Conservation (phyloP, 1,140 invertebrate genomes). For the Drosophila sproati region DNA sequence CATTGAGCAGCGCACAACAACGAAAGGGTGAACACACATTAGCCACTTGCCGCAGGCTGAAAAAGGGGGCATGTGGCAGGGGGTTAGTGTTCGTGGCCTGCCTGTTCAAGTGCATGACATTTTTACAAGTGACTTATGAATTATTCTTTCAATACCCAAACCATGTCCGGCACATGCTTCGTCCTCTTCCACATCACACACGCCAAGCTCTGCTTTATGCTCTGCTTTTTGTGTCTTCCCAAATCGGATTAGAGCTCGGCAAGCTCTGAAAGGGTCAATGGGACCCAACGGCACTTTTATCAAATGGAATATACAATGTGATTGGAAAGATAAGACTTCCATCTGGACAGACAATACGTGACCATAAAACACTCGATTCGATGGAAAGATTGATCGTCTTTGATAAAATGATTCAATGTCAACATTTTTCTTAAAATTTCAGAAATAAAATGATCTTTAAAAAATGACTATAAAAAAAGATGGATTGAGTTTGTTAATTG, state of each 20-base stretch:
- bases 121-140: slow-evolving; percentile 83
- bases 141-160: slow-evolving; percentile 61
- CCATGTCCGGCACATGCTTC: slow-evolving; percentile 13
- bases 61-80: not conserved
- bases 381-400: not conserved
- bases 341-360: slow-evolving; percentile 56
- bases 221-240: slow-evolving; percentile 58
- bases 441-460: too few relatives aligned
- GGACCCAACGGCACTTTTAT: slow-evolving; percentile 41
- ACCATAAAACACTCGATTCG: slow-evolving; percentile 43
- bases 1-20: slow-evolving; percentile 32
- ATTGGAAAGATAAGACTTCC: slow-evolving; percentile 51
- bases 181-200: slow-evolving; percentile 11
- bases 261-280: slow-evolving; percentile 67
- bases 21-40: slow-evolving; percentile 71
- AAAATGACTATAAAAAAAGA: too few relatives aligned
- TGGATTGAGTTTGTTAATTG: too few relatives aligned
- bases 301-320: slow-evolving; percentile 73
- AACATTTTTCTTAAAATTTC: not conserved
- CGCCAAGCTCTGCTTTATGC: slow-evolving; percentile 34
- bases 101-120: slow-evolving; percentile 40
- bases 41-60: slow-evolving; percentile 28
- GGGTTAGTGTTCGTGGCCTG: not conserved
- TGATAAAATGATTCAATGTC: not conserved
- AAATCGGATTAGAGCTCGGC: slow-evolving; percentile 67